A percentile compares a stretch with the other conserved stretches of the same genome.
Conservation (phyloP, 2,797 vertebrate species). For the Channallabes apus region DNA sequence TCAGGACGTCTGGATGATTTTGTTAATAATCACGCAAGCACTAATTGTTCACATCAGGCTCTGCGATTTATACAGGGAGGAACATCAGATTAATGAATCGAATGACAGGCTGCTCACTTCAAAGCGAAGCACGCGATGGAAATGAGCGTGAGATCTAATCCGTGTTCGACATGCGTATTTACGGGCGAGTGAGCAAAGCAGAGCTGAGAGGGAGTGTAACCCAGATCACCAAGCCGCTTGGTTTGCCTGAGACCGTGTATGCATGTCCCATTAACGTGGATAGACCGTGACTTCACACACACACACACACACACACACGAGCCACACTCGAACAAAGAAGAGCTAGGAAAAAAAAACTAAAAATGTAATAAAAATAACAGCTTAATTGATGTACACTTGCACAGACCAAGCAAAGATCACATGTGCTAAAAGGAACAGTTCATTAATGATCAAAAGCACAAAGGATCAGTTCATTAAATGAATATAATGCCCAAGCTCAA, state of each 20-base stretch:
- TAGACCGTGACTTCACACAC: slow-evolving; percentile 14
- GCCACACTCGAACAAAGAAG: background rate
- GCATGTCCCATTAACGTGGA: slow-evolving; percentile 36
- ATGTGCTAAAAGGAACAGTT: background rate
- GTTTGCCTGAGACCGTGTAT: background rate
- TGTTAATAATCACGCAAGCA: background rate
- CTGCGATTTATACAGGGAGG: background rate
- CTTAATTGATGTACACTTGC: background rate
- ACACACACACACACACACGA: no score
- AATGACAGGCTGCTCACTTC: slow-evolving; percentile 12
- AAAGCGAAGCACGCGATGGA: background rate
- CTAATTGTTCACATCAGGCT: background rate
- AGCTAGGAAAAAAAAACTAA: no score
- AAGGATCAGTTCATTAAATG: background rate
- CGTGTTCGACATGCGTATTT: slow-evolving; percentile 20
- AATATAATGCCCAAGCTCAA: no score
- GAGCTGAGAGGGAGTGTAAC: background rate
- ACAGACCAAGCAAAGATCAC: background rate
- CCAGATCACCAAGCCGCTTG: background rate
- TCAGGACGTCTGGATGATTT: background rate
- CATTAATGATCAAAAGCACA: background rate
- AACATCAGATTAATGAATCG: slow-evolving; percentile 1
- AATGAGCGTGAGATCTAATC: background rate
- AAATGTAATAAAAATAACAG: no score
- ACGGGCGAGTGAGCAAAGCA: background rate